phyloP scores from a whole-genome alignment of 2,113 vertebrate species.

The Casuarius casuarius region DNA sequence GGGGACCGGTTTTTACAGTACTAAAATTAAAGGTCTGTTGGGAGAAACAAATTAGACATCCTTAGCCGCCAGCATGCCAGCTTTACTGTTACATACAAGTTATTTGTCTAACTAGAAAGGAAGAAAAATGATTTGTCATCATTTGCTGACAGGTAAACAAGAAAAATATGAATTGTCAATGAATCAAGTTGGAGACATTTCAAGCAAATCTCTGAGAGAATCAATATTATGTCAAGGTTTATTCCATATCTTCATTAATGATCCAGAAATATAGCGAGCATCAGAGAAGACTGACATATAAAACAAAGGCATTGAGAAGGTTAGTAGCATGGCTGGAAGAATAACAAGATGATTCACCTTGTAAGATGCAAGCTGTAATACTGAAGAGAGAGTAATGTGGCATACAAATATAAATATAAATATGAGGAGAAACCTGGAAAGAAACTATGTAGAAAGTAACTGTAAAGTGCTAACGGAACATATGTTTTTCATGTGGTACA shows the following conservation, averaged over 20 bases:
- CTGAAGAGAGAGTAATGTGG: not conserved
- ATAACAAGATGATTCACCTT: not conserved
- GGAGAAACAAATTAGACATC: not conserved
- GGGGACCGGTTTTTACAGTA: not conserved
- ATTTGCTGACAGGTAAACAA: conserved; percentile 34
- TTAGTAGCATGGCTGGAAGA: not conserved
- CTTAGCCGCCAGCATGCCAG: not conserved
- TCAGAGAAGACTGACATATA: not conserved
- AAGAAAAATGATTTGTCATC: not conserved
- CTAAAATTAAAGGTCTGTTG: not conserved
- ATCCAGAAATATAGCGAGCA: not conserved
- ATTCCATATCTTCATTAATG: conserved; percentile 8
- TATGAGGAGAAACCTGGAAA: not conserved
- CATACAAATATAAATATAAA: not conserved
- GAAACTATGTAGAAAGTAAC: not conserved
- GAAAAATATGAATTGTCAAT: not conserved
- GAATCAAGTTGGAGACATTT: not conserved
- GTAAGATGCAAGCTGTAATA: not conserved
- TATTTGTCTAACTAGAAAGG: not conserved
- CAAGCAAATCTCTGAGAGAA: not conserved
- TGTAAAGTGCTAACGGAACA: not conserved
- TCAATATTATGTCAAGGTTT: conserved; percentile 21
- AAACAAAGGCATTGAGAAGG: not conserved
- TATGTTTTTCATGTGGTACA: not conserved
- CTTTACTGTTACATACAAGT: not conserved